phyloP scores from a whole-genome alignment of 2,113 vertebrate species.

The Melanostigma gelatinosum region DNA sequence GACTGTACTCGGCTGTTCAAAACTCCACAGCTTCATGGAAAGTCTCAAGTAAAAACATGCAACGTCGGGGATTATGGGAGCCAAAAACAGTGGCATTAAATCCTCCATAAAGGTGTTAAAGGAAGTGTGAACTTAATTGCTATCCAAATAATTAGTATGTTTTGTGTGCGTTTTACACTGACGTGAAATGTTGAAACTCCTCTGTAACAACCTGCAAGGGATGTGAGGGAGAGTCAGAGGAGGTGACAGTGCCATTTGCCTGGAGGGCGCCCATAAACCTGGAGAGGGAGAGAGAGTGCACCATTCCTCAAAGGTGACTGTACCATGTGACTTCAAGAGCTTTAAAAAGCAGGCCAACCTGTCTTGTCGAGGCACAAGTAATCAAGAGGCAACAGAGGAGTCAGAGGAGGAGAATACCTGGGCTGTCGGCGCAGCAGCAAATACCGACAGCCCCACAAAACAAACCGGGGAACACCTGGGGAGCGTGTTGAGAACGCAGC shows the following conservation, averaged over 20 bases:
- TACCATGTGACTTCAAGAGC: conserved; percentile 77
- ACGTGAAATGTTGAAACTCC: conserved; percentile 58
- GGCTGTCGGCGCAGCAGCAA: conserved; percentile 67
- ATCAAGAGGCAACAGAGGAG: conserved; percentile 69
- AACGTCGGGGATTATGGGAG: background rate
- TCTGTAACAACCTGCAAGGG: conserved; percentile 59
- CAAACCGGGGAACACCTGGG: conserved; percentile 1
- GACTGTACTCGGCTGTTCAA: background rate
- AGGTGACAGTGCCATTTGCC: conserved; percentile 80
- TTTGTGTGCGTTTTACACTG: conserved; percentile 47
- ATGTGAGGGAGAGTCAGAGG: conserved; percentile 75
- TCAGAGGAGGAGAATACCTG: conserved; percentile 60
- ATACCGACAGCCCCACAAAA: conserved; percentile 67
- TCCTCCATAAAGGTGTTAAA: conserved; percentile 19
- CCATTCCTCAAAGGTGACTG: conserved; percentile 78
- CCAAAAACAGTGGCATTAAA: conserved; percentile 6
- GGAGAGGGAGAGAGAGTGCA: conserved; percentile 72
- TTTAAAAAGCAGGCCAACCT: conserved; percentile 80
- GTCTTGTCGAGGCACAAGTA: conserved; percentile 73
- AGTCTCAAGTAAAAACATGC: background rate
- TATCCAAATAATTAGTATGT: conserved; percentile 45
- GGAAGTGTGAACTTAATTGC: conserved; percentile 30
- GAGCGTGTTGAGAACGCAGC: background rate
- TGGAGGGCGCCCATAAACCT: conserved; percentile 76
- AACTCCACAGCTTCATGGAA: background rate